Evolutionary conservation across 2,113 vertebrate genomes (phyloP).

Genomic region (Campylorhamphus procurvoides): DNA sequence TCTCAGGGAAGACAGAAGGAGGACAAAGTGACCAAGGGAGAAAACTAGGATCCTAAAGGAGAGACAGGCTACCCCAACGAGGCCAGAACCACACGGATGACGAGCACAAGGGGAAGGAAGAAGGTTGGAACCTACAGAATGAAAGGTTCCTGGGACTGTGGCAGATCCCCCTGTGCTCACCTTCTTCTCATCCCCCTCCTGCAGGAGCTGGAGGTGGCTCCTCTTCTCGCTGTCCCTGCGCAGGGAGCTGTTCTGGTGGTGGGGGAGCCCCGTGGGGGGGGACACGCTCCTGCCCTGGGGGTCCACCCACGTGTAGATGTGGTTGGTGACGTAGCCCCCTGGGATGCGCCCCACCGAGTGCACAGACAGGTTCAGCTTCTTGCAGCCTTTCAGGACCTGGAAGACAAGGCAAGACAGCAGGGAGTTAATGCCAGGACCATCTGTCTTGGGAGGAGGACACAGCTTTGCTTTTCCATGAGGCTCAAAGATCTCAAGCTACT

Average conservation of each 20-base stretch:
- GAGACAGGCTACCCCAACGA: rapidly evolving
- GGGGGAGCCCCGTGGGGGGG: slow-evolving; percentile 82
- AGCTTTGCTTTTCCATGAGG: background rate
- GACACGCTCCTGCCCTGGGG: slow-evolving; percentile 91
- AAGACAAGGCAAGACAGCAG: background rate
- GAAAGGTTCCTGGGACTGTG: background rate
- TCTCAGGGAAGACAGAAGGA: rapidly evolving
- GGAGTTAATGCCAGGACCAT: background rate
- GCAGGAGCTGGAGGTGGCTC: slow-evolving; percentile 91
- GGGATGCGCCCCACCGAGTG: slow-evolving; percentile 93
- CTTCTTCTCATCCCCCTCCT: slow-evolving; percentile 96
- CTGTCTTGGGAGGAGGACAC: background rate
- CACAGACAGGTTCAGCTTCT: slow-evolving; percentile 91
- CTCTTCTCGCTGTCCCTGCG: slow-evolving; percentile 82
- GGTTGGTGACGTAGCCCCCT: slow-evolving; percentile 93
- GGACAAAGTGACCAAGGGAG: background rate
- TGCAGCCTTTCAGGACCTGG: slow-evolving; percentile 94
- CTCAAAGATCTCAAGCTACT: background rate
- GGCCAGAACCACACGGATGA: rapidly evolving
- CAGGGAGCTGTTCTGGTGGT: slow-evolving; percentile 81
- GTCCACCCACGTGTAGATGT: slow-evolving; percentile 98
- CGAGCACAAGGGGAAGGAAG: rapidly evolving
- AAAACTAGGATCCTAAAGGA: background rate
- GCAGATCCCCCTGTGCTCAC: slow-evolving; percentile 61
- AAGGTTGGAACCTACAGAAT: background rate